Evolutionary conservation across 2,113 vertebrate genomes (phyloP).

Genomic region (Amphilophus citrinellus): DNA sequence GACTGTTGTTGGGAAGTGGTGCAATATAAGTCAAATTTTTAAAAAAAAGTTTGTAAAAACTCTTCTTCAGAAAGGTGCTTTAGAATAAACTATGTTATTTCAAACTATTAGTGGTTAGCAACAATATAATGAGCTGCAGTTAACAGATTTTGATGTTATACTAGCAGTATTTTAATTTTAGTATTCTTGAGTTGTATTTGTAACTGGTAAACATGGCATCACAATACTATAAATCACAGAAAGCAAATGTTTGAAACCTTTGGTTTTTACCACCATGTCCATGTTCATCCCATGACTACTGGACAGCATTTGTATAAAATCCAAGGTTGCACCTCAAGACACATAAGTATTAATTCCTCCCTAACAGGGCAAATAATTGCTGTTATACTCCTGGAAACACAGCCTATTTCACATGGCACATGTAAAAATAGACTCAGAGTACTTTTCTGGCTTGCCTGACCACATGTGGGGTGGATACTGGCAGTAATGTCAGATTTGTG

Average conservation of each 20-base stretch:
- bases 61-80: neutral
- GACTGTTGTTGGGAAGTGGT: neutral
- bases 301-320: neutral
- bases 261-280: neutral
- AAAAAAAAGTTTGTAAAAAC: neutral
- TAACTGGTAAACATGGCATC: neutral
- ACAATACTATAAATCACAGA: neutral
- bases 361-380: slow-evolving; percentile 13
- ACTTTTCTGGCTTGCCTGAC: slow-evolving; percentile 38
- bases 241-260: neutral
- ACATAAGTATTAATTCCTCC: neutral
- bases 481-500: slow-evolving; percentile 59
- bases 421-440: slow-evolving; percentile 25
- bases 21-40: neutral
- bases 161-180: neutral
- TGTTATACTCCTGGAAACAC: neutral
- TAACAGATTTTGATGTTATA: neutral
- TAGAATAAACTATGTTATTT: neutral
- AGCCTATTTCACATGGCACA: neutral
- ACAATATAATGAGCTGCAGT: neutral
- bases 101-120: neutral
- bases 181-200: neutral
- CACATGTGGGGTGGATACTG: slow-evolving; percentile 56
- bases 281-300: neutral
- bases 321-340: neutral